Conservation (phyloP, 2,888 invertebrate species). For the Macrophya annulata region DNA sequence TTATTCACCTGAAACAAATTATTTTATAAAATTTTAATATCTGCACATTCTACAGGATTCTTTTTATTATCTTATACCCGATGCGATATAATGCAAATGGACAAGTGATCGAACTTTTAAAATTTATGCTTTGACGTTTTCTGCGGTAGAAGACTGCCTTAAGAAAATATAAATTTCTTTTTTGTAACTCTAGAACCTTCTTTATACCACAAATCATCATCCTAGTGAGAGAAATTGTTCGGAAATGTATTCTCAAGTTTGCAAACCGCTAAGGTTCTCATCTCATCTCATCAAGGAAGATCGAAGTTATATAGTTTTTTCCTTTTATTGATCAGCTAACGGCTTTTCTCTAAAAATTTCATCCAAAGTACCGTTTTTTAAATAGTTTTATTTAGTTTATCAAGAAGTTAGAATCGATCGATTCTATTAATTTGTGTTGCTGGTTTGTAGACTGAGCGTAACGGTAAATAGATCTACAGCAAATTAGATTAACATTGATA, state of each 20-base stretch:
- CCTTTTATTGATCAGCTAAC: not conserved
- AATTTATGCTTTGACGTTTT: no score
- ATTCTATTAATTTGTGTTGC: not conserved
- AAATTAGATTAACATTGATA: not conserved
- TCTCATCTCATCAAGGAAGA: not conserved
- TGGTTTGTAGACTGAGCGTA: not conserved
- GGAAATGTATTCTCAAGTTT: not conserved
- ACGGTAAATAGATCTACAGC: not conserved
- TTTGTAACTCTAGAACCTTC: not conserved
- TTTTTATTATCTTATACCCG: not conserved
- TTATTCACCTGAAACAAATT: slow-evolving; percentile 6
- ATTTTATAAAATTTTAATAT: not conserved
- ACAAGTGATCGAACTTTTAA: not conserved
- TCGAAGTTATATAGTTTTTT: not conserved
- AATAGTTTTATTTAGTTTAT: not conserved
- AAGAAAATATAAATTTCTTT: not conserved
- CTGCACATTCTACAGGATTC: not conserved
- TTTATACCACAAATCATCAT: not conserved
- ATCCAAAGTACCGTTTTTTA: not conserved
- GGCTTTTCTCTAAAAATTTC: not conserved
- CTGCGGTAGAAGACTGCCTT: not conserved
- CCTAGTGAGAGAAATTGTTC: not conserved
- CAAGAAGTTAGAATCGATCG: not conserved
- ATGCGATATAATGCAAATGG: not conserved
- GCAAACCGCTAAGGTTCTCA: not conserved